These are phyloP conservation scores for Peromyscus leucopus DNA, from an alignment of 2,113 vertebrate genomes.

Conservation along the genomic window DNA sequence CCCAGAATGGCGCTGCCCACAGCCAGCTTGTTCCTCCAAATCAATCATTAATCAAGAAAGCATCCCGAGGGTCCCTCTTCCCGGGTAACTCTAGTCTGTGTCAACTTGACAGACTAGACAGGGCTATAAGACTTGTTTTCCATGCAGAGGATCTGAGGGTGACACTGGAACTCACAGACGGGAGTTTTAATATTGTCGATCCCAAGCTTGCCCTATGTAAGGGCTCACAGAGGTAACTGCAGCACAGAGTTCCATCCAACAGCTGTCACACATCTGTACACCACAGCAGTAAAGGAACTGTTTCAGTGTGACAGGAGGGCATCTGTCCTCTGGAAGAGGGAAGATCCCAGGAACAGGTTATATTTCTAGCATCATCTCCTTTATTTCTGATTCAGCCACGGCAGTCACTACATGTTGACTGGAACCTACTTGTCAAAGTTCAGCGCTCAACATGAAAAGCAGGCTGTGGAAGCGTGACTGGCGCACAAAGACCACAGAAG, in stretches of 20 bases:
- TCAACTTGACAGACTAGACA: not conserved
- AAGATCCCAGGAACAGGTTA: not conserved
- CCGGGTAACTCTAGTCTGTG: not conserved
- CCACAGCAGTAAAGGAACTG: not conserved
- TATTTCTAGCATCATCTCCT: not conserved
- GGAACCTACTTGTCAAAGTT: not conserved
- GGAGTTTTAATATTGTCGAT: too few species aligned
- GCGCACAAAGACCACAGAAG: slow-evolving; percentile 97
- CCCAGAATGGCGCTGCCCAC: not conserved
- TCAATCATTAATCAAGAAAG: not conserved
- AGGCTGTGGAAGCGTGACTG: not conserved
- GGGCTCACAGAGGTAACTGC: not conserved
- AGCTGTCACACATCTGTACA: not conserved
- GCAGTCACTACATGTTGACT: not conserved
- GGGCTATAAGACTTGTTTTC: not conserved
- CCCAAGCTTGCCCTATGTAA: too few species aligned
- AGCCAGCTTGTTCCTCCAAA: not conserved
- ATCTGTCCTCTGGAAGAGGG: not conserved
- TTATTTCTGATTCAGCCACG: not conserved
- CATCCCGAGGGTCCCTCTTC: not conserved
- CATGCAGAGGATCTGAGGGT: too few species aligned
- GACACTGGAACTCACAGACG: not conserved
- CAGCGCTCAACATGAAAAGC: not conserved
- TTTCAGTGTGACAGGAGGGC: not conserved
- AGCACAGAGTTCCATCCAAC: not conserved